phyloP scores from a whole-genome alignment of 2,888 invertebrate genomes.

The Schizotus pectinicornis region DNA sequence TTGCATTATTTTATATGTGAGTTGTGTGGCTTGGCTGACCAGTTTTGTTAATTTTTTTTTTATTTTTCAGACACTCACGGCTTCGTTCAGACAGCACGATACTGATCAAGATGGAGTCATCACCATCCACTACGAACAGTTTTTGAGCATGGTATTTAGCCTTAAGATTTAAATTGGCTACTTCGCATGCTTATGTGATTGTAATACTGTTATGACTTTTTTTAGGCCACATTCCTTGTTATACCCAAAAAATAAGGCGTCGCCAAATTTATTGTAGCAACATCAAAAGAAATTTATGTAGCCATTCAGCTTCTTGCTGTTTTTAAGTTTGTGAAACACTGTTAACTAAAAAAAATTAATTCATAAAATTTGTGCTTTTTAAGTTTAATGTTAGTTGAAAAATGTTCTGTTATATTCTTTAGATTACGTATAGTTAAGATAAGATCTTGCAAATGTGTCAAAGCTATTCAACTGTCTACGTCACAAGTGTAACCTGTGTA shows the following conservation, averaged over 20 bases:
- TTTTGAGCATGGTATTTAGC: slow-evolving; percentile 88
- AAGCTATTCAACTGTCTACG: too few species aligned
- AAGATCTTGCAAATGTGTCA: too few species aligned
- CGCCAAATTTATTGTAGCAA: slow-evolving; percentile 7
- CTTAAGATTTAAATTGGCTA: slow-evolving; percentile 67
- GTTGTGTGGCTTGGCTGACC: slow-evolving; percentile 52
- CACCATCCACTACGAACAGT: slow-evolving; percentile 94
- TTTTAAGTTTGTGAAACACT: too few species aligned
- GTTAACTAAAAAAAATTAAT: too few species aligned
- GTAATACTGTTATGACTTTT: slow-evolving; percentile 3
- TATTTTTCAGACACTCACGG: slow-evolving; percentile 87
- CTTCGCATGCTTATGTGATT: slow-evolving; percentile 1
- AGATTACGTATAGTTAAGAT: too few species aligned
- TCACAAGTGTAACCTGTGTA: too few species aligned
- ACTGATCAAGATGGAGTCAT: slow-evolving; percentile 95
- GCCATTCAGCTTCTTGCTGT: too few species aligned
- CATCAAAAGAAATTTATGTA: slow-evolving; percentile 2
- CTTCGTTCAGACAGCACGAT: slow-evolving; percentile 86
- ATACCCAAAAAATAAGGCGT: slow-evolving; percentile 19
- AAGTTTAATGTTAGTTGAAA: too few species aligned
- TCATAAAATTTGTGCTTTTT: too few species aligned
- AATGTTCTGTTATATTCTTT: too few species aligned
- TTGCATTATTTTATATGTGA: slow-evolving; percentile 90
- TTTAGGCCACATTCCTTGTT: slow-evolving; percentile 30
- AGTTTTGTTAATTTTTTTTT: slow-evolving; percentile 34